Evolutionary conservation across 2,888 invertebrate genomes (phyloP), one percentile per base, ranked within the genome.

Genomic region (Metacarcinus magister): DNA sequence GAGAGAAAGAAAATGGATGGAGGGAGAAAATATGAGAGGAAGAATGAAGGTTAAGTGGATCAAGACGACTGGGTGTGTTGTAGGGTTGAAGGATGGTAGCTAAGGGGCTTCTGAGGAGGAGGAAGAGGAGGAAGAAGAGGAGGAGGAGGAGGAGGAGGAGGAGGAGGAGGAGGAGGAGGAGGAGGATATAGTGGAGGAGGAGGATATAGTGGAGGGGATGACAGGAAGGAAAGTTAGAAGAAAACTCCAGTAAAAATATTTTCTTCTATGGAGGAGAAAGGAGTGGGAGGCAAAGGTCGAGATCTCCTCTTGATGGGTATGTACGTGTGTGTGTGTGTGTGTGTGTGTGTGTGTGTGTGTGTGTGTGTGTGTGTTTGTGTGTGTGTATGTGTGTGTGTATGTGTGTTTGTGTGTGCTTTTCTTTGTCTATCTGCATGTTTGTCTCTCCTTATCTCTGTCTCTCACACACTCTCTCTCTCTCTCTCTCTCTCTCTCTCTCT

Each of bases 331-430:
- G 92, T 92, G 48, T 92, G 92, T 92, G 92, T 92, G 92, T 92
- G 92, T 92, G 92, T 92, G 92, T 92, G 92, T 92, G 92, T 92
- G 92, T 92, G 46, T 92, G 92, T 92, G 92, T 92, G 92, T 48
- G 92, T 48, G 92, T 48, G 92, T 92, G 92, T 48, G 92, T 92
- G 92, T 91, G 48, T 92, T 0, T 13, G 48, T 92, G 48, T n/a
- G 91, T 23, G 13, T 39, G 43, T 13, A 8, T 90, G 5, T n/a
- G 0, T 46, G 43, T 44, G 23, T 91, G 48, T 92, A 0, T 13
- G 48, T 92, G 48, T n/a, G 91, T 23, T 0, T 39, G 43, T 13
- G 39, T 90, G 5, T n/a, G 3, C n/a, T 44, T 23, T 90, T 23
- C 10, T n/a, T n/a, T n/a, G n/a, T 10, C 19, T 90, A 23, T 16